A percentile compares a stretch with the other conserved stretches of the same genome.
phyloP scores from a whole-genome alignment of 2,888 invertebrate genomes.

The Nasonovia ribisnigri region DNA sequence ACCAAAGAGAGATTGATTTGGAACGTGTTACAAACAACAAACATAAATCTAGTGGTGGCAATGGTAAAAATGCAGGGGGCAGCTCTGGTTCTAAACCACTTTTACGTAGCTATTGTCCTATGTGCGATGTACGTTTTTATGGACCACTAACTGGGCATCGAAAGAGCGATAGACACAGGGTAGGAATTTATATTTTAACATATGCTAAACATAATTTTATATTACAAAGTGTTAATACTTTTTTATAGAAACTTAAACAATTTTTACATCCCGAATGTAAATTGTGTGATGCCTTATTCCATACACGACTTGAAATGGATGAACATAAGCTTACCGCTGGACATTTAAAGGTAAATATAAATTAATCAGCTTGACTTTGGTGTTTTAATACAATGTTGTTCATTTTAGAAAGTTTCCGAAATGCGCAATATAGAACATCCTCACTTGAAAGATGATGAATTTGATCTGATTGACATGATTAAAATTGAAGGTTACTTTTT shows the following conservation, averaged over 20 bases:
- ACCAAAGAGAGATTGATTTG: conserved; percentile 75
- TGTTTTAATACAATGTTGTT: neutral
- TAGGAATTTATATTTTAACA: conserved; percentile 59
- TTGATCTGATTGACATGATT: conserved; percentile 68
- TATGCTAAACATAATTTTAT: neutral
- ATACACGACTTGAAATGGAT: conserved; percentile 86
- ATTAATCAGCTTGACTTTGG: neutral
- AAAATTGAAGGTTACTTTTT: conserved; percentile 53
- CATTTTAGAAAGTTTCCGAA: conserved; percentile 68
- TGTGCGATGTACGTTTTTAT: conserved; percentile 88
- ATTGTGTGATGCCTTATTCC: conserved; percentile 85
- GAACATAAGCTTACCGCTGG: conserved; percentile 83
- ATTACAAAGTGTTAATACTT: conserved; percentile 9
- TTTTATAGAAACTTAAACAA: conserved; percentile 80
- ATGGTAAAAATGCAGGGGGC: neutral
- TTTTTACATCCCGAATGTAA: conserved; percentile 87
- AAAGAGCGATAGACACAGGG: conserved; percentile 81
- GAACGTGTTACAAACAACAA: conserved; percentile 72
- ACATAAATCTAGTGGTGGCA: conserved; percentile 25
- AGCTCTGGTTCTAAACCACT: conserved; percentile 72
- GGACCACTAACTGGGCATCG: conserved; percentile 85
- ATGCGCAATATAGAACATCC: conserved; percentile 65
- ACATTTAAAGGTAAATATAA: conserved; percentile 73
- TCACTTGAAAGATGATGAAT: conserved; percentile 68
- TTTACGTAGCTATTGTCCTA: conserved; percentile 83